Evolutionary conservation across 2,797 vertebrate species (phyloP), one percentile per base, ranked within the genome.

Genomic region (Pseudocheirus occidentalis): DNA sequence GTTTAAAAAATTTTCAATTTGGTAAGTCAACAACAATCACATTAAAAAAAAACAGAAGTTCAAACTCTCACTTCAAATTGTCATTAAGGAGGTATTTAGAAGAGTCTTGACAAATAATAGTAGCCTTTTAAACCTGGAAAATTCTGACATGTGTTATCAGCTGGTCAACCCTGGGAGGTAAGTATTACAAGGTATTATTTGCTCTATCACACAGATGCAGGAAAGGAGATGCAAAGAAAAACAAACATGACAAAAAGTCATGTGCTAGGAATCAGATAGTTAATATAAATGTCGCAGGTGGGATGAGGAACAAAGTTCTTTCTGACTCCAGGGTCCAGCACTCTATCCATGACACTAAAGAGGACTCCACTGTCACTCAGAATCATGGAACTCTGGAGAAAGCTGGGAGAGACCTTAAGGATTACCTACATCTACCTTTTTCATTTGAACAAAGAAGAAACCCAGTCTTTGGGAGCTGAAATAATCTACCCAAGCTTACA

Each of bases 1-100:
- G 66, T 9, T 46, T 81, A 55, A n/a, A n/a, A 31, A 53, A 90
- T 1, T 34, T 24, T 21, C 0, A 55, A 55, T 27, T 87, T 50
- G 55, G 52, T 62, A 90, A 73, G 62, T 54, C 56, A 95, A 91
- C 53, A 93, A 16, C 34, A 94, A 52, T 34, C 62, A 91, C 4
- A 40, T 21, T n/a, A 7, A 81, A 91, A 55, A 27, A 27, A 31
- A 57, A 12, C 9, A 52, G 31, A n/a, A 90, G 40, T 81, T 81
- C n/a, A n/a, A 73, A 81, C 24, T 46, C 16, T 3, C 18, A 13
- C 7, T 40, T 81, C n/a, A 31, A 31, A 59, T 59, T 29, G 58
- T 59, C 58, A 81, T 29, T 34, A 62, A 62, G 13, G 31, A 62
- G 14, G n/a, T 7, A 46, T 24, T 81, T 40, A 81, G 66, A 81